These are phyloP conservation scores for Grammomys dolichurus DNA, from an alignment of 2,113 vertebrate genomes.

Conservation along the genomic window DNA sequence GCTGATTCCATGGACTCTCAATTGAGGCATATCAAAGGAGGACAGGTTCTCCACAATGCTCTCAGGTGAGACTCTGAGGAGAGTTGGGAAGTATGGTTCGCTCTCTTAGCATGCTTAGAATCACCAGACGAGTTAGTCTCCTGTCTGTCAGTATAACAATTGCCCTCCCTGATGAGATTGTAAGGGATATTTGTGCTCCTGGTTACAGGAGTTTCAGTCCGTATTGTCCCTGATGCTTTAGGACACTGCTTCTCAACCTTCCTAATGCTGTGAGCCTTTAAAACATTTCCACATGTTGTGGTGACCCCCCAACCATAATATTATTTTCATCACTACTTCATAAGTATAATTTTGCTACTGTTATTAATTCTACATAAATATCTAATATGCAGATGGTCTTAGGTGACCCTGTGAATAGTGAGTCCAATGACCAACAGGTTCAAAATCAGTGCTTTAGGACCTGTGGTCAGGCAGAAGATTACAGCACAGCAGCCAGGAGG, in stretches of 20 bases:
- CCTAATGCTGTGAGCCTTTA: background rate
- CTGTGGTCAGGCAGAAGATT: background rate
- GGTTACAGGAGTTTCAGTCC: background rate
- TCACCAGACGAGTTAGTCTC: background rate
- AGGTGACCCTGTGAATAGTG: background rate
- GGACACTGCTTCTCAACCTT: background rate
- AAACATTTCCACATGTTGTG: background rate
- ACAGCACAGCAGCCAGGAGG: background rate
- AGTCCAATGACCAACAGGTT: background rate
- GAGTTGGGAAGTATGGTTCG: background rate
- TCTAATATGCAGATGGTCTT: background rate
- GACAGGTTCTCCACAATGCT: background rate
- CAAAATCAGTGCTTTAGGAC: background rate
- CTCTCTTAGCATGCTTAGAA: background rate
- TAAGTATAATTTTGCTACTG: background rate
- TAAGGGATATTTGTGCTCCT: no score
- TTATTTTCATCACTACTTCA: background rate
- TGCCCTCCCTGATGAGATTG: background rate
- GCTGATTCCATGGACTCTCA: background rate
- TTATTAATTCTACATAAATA: background rate
- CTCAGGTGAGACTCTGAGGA: background rate
- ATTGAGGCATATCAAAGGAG: background rate
- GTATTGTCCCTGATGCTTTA: background rate
- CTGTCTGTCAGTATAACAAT: background rate
- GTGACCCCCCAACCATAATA: background rate